Evolutionary conservation across 2,113 vertebrate species (phyloP), one percentile per base, ranked within the genome.

Genomic region (Thunnus maccoyii): DNA sequence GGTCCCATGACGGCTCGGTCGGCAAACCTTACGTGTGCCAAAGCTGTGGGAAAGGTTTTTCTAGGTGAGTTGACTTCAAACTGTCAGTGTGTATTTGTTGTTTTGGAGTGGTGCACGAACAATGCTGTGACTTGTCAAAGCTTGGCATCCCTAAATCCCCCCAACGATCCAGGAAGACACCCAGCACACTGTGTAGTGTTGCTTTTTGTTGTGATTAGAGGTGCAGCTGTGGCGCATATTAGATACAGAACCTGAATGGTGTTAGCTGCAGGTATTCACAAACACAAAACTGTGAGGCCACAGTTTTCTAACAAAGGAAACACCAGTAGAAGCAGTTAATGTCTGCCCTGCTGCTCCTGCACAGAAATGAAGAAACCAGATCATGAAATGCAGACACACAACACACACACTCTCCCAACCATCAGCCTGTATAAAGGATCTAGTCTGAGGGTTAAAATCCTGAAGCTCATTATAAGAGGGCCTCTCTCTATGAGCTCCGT

Each of bases 11-110:
- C 72, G 98, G 98, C 32, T 99, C 98, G 0, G 98, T 99, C 88
- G 98, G 98, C 73, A 99, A 99, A 94, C 98, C 98, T 1, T 99
- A 99, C 89, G 98, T 99, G 91, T 99, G 98, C 91, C 98, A 99
- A 95, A 99, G 97, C 95, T 99, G 98, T 80, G 98, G 98, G 27
- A 99, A 99, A 96, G 98, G 98, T 18, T 99, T 99, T 84, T 99
- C 98, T 86, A 97, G 98, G 98, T 99, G 94, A 97, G 97, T 80
- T 25, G 2, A 13, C 18, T 56, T 15, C 8, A 3, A 13, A 2
- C 12, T 36, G 41, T 41, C 16, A 1, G 1, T 3, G 2, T 8
- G 22, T 2, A 1, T 16, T 14, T 44, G 22, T 60, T 16, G 12
- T 22, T 41, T 48, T 20, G 15, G 27, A 20, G 20, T 30, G 27